Percentiles rank a stretch among this genome's conserved stretches.
These are phyloP conservation scores for Dermochelys coriacea DNA, from an alignment of 2,797 vertebrate genomes.

Conservation along the genomic window DNA sequence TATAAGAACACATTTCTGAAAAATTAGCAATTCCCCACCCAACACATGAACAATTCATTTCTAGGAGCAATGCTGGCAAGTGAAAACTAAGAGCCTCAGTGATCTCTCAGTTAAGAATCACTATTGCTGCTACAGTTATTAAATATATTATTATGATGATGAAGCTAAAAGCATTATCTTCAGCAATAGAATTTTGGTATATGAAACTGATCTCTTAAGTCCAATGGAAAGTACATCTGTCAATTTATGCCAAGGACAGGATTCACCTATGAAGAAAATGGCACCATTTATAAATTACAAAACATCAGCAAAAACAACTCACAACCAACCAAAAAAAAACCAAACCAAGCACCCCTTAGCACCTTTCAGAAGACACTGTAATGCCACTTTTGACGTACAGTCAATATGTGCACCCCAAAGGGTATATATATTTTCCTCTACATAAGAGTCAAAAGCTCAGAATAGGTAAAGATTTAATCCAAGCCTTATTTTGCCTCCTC, in stretches of 20 bases:
- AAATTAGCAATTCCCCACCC: neutral
- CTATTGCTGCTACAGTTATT: neutral
- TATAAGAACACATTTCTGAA: neutral
- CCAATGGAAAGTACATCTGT: neutral
- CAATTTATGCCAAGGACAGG: neutral
- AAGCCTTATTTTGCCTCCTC: neutral
- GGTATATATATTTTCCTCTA: neutral
- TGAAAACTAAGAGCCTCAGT: neutral
- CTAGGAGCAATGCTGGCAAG: neutral
- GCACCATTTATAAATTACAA: neutral
- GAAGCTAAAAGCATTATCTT: neutral
- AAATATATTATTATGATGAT: neutral
- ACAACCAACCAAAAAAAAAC: neutral
- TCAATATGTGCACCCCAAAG: neutral
- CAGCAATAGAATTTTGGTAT: neutral
- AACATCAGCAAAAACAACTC: neutral
- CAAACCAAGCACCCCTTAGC: neutral
- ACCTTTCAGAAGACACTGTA: neutral
- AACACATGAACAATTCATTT: fast-evolving
- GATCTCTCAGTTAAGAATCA: neutral
- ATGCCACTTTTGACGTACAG: fast-evolving
- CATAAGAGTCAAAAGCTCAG: neutral
- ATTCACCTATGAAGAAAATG: neutral
- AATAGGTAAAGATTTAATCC: neutral
- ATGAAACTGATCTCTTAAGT: neutral